Evolutionary conservation across 2,797 vertebrate genomes (phyloP).

Genomic region (Xenopus petersii): DNA sequence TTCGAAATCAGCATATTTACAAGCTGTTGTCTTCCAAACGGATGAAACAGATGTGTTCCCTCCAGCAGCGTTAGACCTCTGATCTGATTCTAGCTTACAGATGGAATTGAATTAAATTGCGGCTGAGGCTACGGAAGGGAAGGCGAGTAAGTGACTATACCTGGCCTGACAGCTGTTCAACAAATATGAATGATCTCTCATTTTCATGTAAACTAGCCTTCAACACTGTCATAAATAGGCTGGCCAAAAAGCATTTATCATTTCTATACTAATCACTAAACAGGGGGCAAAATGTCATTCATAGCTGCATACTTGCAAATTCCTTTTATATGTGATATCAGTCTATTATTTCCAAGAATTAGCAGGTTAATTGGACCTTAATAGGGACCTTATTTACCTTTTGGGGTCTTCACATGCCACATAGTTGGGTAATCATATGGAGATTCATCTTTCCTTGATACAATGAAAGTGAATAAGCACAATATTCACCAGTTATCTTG

Average conservation of each 20-base stretch:
- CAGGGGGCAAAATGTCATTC: no score
- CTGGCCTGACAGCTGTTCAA: constrained; percentile 59
- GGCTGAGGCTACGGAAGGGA: constrained; percentile 57
- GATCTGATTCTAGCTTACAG: constrained; percentile 69
- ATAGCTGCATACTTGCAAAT: no score
- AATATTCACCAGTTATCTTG: no score
- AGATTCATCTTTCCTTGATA: no score
- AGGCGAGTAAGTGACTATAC: constrained; percentile 54
- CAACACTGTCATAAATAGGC: constrained; percentile 50
- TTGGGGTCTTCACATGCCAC: no score
- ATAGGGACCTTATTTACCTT: no score
- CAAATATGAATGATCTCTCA: constrained; percentile 52
- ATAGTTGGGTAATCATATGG: no score
- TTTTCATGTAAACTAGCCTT: constrained; percentile 58
- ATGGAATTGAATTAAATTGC: constrained; percentile 67
- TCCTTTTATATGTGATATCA: no score
- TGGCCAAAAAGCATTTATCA: constrained; percentile 30
- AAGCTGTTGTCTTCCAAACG: constrained; percentile 63
- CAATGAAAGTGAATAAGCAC: no score
- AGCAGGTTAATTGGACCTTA: no score
- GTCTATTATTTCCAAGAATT: no score
- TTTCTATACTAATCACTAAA: constrained; percentile 9
- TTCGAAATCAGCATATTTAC: constrained; percentile 64
- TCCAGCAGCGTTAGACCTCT: constrained; percentile 66
- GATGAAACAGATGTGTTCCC: constrained; percentile 70